phyloP scores from a whole-genome alignment of 2,888 invertebrate genomes.

The Melipona bicolor region DNA sequence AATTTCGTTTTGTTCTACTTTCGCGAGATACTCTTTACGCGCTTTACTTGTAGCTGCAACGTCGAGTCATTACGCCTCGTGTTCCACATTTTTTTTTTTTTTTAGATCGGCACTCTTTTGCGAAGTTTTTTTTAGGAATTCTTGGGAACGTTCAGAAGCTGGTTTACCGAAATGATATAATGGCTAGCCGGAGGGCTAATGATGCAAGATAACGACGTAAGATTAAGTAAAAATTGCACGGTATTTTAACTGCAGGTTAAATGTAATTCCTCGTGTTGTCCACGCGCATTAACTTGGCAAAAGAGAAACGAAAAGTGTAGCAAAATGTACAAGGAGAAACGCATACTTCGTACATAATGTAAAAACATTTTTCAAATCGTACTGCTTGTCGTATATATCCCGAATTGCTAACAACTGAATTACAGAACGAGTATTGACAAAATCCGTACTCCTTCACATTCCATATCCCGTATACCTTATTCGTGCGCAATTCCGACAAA shows the following conservation, averaged over 20 bases:
- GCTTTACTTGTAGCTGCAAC: no score
- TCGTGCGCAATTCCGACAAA: no score
- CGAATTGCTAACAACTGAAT: neutral
- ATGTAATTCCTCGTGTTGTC: neutral
- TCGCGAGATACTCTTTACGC: no score
- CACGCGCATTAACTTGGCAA: neutral
- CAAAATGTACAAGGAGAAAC: no score
- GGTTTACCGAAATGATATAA: conserved; percentile 4
- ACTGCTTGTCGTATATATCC: neutral
- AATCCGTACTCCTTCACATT: no score
- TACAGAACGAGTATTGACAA: neutral
- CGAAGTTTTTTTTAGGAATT: neutral
- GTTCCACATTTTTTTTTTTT: no score
- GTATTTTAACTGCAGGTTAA: neutral
- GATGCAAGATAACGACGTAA: neutral
- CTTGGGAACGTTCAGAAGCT: neutral
- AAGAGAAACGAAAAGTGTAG: neutral
- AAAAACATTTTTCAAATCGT: neutral
- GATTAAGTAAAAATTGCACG: neutral
- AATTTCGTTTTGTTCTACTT: no score
- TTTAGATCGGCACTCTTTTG: no score
- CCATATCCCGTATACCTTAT: no score
- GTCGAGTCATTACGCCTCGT: no score
- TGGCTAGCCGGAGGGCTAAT: neutral
- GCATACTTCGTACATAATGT: no score